Evolutionary conservation across 2,888 invertebrate species (phyloP).

Genomic region (Bellardia bayeri): DNA sequence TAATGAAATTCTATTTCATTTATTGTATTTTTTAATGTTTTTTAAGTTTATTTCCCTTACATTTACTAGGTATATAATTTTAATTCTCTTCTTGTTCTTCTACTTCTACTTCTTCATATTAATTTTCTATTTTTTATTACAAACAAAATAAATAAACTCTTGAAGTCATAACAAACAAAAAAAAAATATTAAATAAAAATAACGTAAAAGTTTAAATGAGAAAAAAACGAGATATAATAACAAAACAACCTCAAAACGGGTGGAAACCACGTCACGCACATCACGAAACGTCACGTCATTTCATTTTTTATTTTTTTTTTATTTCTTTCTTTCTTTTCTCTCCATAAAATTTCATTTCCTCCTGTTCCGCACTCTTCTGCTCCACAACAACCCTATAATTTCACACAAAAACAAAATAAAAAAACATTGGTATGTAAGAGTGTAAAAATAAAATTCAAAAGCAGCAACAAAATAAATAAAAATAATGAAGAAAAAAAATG

Average conservation of each 20-base stretch:
- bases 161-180: slow-evolving; percentile 59
- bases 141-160: slow-evolving; percentile 63
- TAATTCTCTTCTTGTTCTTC: slow-evolving; percentile 5
- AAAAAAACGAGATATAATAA: slow-evolving; percentile 26
- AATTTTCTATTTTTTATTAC: slow-evolving; percentile 31
- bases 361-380: slow-evolving; percentile 11
- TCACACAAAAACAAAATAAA: slow-evolving; percentile 10
- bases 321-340: slow-evolving; percentile 29
- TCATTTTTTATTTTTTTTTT: slow-evolving; percentile 46
- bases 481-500: slow-evolving; percentile 34
- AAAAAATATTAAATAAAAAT: slow-evolving; percentile 17
- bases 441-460: slow-evolving; percentile 44
- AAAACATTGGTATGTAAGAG: neutral
- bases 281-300: slow-evolving; percentile 73
- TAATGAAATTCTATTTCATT: slow-evolving; percentile 60
- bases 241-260: slow-evolving; percentile 67
- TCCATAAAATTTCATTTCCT: neutral
- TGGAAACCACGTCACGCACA: slow-evolving; percentile 73
- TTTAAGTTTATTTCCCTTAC: slow-evolving; percentile 8
- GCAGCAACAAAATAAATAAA: slow-evolving; percentile 22
- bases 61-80: slow-evolving; percentile 20
- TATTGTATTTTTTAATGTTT: slow-evolving; percentile 15
- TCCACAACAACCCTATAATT: neutral
- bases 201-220: slow-evolving; percentile 19
- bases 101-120: slow-evolving; percentile 1